phyloP scores from a whole-genome alignment of 2,797 vertebrate species.

The Mycteria americana region DNA sequence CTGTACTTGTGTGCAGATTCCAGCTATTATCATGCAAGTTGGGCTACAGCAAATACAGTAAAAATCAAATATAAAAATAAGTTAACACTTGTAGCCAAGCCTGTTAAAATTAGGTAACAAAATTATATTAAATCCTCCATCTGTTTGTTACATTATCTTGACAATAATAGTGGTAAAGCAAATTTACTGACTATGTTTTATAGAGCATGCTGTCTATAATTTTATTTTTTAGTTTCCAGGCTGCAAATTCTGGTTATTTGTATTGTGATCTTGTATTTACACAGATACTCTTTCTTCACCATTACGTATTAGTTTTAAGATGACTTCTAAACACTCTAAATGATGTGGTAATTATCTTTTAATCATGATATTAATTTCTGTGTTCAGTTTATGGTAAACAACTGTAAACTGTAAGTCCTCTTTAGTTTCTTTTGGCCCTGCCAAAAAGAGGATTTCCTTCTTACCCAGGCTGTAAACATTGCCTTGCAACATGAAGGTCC shows the following conservation, averaged over 20 bases:
- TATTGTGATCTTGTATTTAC: constrained; percentile 46
- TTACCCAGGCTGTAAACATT: neutral
- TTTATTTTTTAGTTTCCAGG: constrained; percentile 38
- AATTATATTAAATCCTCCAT: constrained; percentile 64
- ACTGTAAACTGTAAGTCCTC: neutral
- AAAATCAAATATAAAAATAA: constrained; percentile 66
- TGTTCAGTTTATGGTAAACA: neutral
- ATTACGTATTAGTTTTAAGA: neutral
- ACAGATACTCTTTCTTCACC: constrained; percentile 13
- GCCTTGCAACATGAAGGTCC: neutral
- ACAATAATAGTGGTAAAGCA: constrained; percentile 40
- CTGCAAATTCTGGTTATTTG: constrained; percentile 44
- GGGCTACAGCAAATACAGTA: constrained; percentile 44
- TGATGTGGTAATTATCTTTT: constrained; percentile 29
- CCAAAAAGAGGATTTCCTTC: neutral
- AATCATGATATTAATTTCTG: neutral
- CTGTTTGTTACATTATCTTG: constrained; percentile 61
- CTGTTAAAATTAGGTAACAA: constrained; percentile 71
- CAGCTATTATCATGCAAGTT: constrained; percentile 46
- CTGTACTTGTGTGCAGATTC: constrained; percentile 34
- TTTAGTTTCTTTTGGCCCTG: neutral
- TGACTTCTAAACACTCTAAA: constrained; percentile 36
- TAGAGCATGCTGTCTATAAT: constrained; percentile 36
- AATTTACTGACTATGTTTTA: constrained; percentile 67
- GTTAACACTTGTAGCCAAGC: constrained; percentile 49